Percentiles rank a stretch among this genome's conserved stretches.
Conservation (phyloP, 2,797 vertebrate genomes). For the Potorous gilbertii region DNA sequence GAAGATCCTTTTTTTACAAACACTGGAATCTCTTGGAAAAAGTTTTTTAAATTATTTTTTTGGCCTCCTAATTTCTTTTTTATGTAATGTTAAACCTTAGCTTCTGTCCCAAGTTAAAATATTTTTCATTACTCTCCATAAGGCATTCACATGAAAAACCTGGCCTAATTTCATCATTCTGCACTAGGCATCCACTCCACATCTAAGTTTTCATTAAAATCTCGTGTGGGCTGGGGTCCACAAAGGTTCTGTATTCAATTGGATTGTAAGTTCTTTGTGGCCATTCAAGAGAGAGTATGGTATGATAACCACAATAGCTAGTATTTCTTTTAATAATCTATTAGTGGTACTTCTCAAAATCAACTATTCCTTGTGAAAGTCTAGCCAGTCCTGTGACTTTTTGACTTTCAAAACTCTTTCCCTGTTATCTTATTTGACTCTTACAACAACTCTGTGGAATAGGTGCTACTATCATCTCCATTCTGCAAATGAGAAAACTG, state of each 20-base stretch:
- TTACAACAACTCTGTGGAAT: not conserved
- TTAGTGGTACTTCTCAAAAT: not conserved
- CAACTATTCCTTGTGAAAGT: not conserved
- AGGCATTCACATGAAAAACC: not conserved
- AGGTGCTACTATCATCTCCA: not conserved
- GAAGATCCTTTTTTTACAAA: not conserved
- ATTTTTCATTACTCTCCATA: not conserved
- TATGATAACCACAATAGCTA: not conserved
- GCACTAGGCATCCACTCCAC: conserved; percentile 19
- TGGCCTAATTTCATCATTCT: not conserved
- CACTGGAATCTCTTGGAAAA: not conserved
- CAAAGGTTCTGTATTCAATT: not conserved
- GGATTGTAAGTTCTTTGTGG: conserved; percentile 19
- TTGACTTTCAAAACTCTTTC: not conserved
- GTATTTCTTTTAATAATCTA: not conserved
- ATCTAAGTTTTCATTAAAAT: conserved; percentile 39
- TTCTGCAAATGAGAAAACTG: not conserved
- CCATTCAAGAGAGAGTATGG: not conserved
- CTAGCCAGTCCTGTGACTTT: not conserved
- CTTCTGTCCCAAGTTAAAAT: not conserved
- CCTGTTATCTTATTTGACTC: not conserved
- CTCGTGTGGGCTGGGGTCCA: not conserved
- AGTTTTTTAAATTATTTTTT: conserved; percentile 1
- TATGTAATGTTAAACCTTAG: not conserved
- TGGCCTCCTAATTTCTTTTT: not conserved